Evolutionary conservation across 2,888 invertebrate species (phyloP).

Genomic region (Aphidius colemani): DNA sequence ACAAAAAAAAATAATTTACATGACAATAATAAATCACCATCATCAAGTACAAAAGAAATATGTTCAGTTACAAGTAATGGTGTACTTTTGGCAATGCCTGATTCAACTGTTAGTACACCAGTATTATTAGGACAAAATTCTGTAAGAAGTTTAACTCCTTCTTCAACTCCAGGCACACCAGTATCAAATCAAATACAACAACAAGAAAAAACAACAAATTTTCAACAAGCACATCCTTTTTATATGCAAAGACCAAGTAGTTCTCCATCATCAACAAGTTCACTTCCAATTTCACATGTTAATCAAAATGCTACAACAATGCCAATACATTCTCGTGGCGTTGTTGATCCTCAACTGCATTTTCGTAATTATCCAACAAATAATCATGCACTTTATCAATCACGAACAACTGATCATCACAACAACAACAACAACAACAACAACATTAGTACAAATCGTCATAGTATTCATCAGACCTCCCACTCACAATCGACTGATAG

Average conservation of each 20-base stretch:
- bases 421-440: slow-evolving; percentile 42
- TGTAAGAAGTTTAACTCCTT: slow-evolving; percentile 67
- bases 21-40: slow-evolving; percentile 61
- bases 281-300: slow-evolving; percentile 64
- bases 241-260: slow-evolving; percentile 69
- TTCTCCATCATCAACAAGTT: slow-evolving; percentile 72
- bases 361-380: slow-evolving; percentile 52
- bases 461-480: slow-evolving; percentile 43
- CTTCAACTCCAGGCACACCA: slow-evolving; percentile 69
- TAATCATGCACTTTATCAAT: slow-evolving; percentile 52
- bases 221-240: slow-evolving; percentile 56
- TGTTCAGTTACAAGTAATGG: slow-evolving; percentile 57
- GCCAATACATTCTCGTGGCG: slow-evolving; percentile 48
- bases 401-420: slow-evolving; percentile 49
- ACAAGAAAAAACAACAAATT: slow-evolving; percentile 66
- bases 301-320: slow-evolving; percentile 54
- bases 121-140: slow-evolving; percentile 61
- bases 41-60: slow-evolving; percentile 59
- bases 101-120: slow-evolving; percentile 61
- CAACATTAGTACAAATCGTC: slow-evolving; percentile 43
- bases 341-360: slow-evolving; percentile 45
- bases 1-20: slow-evolving; percentile 45
- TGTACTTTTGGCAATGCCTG: slow-evolving; percentile 60
- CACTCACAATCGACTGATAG: slow-evolving; percentile 50
- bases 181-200: slow-evolving; percentile 66